These are phyloP conservation scores for Clamator glandarius DNA, from an alignment of 2,797 vertebrate species.

Conservation along the genomic window DNA sequence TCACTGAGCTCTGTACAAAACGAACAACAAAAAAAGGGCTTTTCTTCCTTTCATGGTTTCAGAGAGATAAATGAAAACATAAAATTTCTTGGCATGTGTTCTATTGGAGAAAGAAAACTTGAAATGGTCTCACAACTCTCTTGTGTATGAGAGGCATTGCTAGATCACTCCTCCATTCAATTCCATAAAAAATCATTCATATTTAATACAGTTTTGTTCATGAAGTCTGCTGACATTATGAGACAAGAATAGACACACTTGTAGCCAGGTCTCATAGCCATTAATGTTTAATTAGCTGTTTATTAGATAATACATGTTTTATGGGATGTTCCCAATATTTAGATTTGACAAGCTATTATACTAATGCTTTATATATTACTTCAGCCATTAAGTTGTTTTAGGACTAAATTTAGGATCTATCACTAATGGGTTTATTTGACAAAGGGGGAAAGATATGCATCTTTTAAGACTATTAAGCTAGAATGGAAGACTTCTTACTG, in stretches of 20 bases:
- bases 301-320: slow-evolving; percentile 55
- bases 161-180: not conserved
- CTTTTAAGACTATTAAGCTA: not conserved
- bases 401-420: not conserved
- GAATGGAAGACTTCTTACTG: not conserved
- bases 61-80: not conserved
- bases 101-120: not conserved
- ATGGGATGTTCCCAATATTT: slow-evolving; percentile 24
- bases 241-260: slow-evolving; percentile 1
- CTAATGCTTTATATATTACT: slow-evolving; percentile 46
- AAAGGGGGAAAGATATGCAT: not conserved
- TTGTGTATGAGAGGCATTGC: not conserved
- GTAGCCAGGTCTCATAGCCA: not conserved
- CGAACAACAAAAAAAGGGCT: no score
- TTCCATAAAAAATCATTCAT: not conserved
- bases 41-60: not conserved
- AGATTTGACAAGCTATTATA: slow-evolving; percentile 48
- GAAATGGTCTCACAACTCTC: not conserved
- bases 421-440: not conserved
- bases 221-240: slow-evolving; percentile 39
- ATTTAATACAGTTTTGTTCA: slow-evolving; percentile 2
- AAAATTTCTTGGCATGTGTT: not conserved
- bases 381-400: slow-evolving; percentile 40
- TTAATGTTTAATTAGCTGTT: slow-evolving; percentile 51
- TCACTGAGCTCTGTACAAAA: accelerated